Percentiles rank a stretch among this genome's conserved stretches.
Evolutionary conservation across 2,797 vertebrate species (phyloP).

Genomic region (Tachyglossus aculeatus): DNA sequence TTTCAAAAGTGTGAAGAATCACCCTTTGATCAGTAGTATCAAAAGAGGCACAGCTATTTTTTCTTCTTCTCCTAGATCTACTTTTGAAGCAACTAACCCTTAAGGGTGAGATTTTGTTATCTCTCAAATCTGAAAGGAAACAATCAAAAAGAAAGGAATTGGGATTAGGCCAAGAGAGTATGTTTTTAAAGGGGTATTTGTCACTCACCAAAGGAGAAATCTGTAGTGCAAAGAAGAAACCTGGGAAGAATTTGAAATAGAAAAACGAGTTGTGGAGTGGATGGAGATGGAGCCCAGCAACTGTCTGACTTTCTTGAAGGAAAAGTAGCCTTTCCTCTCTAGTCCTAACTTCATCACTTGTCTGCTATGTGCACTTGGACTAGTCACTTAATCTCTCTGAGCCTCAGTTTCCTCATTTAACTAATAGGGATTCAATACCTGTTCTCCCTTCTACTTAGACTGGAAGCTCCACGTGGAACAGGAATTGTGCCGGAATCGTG

Average conservation of each 20-base stretch:
- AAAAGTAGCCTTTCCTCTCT: no score
- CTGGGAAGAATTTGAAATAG: background rate
- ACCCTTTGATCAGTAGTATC: conserved; percentile 66
- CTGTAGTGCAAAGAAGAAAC: background rate
- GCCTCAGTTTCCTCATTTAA: no score
- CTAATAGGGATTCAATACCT: no score
- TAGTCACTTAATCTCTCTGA: no score
- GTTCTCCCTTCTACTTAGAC: no score
- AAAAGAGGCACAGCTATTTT: conserved; percentile 58
- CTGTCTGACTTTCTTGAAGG: no score
- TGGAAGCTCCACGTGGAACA: no score
- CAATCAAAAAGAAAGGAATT: conserved; percentile 23
- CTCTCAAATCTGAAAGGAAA: conserved; percentile 32
- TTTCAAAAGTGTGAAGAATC: conserved; percentile 65
- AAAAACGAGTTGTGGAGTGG: no score
- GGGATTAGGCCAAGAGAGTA: conserved; percentile 25
- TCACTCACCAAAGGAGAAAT: background rate
- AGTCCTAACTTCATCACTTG: no score
- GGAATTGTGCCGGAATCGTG: no score
- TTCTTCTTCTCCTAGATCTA: conserved; percentile 26
- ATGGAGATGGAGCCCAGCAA: no score
- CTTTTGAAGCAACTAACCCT: conserved; percentile 59
- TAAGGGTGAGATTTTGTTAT: conserved; percentile 50
- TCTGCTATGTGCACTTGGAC: no score
- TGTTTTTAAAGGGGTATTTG: background rate